Conservation (phyloP, 2,888 invertebrate genomes). For the Pomacea canaliculata region DNA sequence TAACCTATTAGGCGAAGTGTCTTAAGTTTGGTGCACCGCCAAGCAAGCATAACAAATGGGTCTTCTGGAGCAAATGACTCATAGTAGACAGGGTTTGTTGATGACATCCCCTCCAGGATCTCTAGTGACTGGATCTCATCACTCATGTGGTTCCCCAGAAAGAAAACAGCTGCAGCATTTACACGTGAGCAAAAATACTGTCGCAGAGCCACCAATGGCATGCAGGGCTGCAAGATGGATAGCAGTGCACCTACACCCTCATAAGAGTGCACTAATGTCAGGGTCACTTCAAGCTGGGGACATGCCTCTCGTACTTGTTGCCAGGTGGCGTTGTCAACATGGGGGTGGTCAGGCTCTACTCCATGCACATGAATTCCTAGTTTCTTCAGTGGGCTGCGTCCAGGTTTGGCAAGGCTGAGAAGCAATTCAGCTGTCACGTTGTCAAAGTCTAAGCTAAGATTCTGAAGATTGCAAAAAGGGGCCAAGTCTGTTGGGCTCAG, state of each 20-base stretch:
- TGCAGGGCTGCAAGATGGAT: constrained; percentile 77
- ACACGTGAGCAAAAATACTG: constrained; percentile 81
- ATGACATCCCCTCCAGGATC: constrained; percentile 75
- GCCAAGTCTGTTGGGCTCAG: constrained; percentile 75
- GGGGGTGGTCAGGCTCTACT: constrained; percentile 76
- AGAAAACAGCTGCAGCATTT: constrained; percentile 74
- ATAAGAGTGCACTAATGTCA: constrained; percentile 79
- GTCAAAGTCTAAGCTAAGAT: constrained; percentile 73
- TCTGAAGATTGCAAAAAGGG: constrained; percentile 76
- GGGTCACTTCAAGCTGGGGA: constrained; percentile 75
- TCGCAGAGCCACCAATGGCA: constrained; percentile 82
- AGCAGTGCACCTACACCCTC: constrained; percentile 76
- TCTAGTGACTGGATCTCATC: constrained; percentile 74
- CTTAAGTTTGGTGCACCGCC: constrained; percentile 76
- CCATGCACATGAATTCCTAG: constrained; percentile 81
- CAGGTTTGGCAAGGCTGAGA: constrained; percentile 44
- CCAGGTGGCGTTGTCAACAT: constrained; percentile 79
- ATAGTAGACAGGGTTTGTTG: constrained; percentile 41
- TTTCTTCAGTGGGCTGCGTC: constrained; percentile 61
- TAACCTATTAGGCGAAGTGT: constrained; percentile 75
- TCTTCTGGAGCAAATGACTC: constrained; percentile 67
- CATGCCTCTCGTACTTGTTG: constrained; percentile 73
- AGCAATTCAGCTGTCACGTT: constrained; percentile 64
- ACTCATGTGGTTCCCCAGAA: constrained; percentile 70
- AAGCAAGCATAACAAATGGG: constrained; percentile 78